Evolutionary conservation across 1,140 invertebrate species (phyloP), one percentile per base, ranked within the genome.

Genomic region (Stegodyphus mimosarum): DNA sequence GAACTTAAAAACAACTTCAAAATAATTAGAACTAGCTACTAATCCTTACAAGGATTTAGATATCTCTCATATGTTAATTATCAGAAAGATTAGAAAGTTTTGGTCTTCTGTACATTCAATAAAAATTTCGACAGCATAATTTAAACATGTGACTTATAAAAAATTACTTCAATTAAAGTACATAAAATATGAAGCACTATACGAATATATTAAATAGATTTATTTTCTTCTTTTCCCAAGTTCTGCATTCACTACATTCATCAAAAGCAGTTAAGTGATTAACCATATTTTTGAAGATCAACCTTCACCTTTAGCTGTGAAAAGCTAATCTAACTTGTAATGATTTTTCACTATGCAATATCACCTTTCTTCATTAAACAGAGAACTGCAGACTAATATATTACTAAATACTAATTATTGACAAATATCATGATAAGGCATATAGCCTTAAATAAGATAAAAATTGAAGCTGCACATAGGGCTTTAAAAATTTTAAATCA

Each of bases 151-250:
- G 49, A 66, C 70, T 66, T 66, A 66, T 55, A 66, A 74, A 83
- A 63, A 60, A 64, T 48, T 69, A 83, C 73, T 83, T 83, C 60
- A 79, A 80, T 83, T 66, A 83, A 84, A 84, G 51, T 74, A 84
- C 81, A 75, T 60, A 76, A 84, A 84, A 84, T 76, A 84, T 69
- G 51, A 84, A 75, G 55, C 55, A 60, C 55, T 60, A 9, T 60
- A 60, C 55, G 52, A 79, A 79, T 79, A 79, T 79, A 79, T 79
- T 79, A 79, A 79, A 79, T 79, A 79, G 77, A 79, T 69, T n/a
- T 79, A 9, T 79, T 53, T 49, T 70, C 18, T 79, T 79, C 15
- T 60, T 60, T 33, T 33, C 33, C 33, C 55, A 10, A 15, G 15
- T 10, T 60, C 9, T 60, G 55, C 55, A 60, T 60, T 5, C 55